These are phyloP conservation scores for Lysandra coridon DNA, from an alignment of 2,888 invertebrate species.

Conservation along the genomic window DNA sequence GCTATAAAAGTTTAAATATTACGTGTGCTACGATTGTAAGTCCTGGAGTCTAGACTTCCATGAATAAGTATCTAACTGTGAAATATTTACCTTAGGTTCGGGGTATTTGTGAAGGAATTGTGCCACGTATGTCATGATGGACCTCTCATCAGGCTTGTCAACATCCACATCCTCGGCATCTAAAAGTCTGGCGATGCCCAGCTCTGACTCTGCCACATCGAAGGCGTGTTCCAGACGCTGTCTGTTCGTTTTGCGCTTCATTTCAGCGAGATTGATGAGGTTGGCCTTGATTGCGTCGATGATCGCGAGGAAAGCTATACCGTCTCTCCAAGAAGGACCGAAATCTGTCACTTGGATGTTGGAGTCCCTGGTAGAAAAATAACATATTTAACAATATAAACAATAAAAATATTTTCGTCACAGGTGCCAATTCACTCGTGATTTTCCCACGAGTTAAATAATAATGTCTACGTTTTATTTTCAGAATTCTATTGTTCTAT, in stretches of 20 bases:
- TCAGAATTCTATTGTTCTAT: slow-evolving; percentile 20
- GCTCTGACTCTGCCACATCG: slow-evolving; percentile 92
- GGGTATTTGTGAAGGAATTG: slow-evolving; percentile 98
- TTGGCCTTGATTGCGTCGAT: slow-evolving; percentile 97
- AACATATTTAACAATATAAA: neutral
- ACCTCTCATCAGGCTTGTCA: slow-evolving; percentile 96
- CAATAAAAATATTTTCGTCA: neutral
- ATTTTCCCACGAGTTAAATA: neutral
- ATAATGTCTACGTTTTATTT: neutral
- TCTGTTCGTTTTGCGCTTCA: slow-evolving; percentile 87
- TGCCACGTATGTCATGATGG: slow-evolving; percentile 99
- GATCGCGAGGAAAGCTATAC: slow-evolving; percentile 96
- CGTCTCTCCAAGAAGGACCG: slow-evolving; percentile 97
- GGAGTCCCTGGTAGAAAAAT: slow-evolving; percentile 82
- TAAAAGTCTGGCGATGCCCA: slow-evolving; percentile 94
- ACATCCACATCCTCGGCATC: slow-evolving; percentile 98
- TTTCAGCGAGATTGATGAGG: slow-evolving; percentile 91
- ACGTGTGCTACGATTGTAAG: neutral
- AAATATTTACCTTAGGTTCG: slow-evolving; percentile 84
- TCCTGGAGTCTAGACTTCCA: neutral
- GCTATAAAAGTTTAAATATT: neutral
- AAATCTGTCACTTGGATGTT: slow-evolving; percentile 96
- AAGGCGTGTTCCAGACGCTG: slow-evolving; percentile 95
- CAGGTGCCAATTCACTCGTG: neutral
- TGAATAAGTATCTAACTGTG: too few relatives aligned